Evolutionary conservation across 2,797 vertebrate species (phyloP).

Genomic region (Telmatherina bonti): DNA sequence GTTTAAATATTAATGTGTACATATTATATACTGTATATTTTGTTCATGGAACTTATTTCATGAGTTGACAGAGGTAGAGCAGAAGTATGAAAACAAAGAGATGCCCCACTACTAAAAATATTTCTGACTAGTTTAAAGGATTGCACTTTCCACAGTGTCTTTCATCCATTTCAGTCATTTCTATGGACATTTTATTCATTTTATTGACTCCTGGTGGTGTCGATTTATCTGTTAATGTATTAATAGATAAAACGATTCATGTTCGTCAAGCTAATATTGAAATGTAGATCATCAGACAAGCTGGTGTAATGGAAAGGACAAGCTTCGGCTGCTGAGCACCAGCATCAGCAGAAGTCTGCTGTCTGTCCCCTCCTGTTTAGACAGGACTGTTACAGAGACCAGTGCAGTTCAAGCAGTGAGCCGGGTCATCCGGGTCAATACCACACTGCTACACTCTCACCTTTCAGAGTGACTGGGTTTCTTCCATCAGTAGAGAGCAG

Average conservation of each 20-base stretch:
- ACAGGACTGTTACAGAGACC: constrained; percentile 27
- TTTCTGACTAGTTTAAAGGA: neutral
- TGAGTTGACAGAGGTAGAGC: neutral
- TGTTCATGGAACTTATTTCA: neutral
- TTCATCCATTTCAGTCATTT: no score
- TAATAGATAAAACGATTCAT: neutral
- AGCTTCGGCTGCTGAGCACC: constrained; percentile 13
- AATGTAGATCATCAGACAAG: neutral
- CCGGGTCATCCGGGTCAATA: constrained; percentile 71
- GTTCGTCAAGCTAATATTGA: neutral
- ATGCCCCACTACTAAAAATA: neutral
- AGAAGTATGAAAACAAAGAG: neutral
- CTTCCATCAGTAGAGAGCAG: constrained; percentile 72
- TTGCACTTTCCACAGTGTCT: no score
- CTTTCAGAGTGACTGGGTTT: constrained; percentile 71
- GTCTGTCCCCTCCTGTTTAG: constrained; percentile 22
- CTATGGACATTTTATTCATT: neutral
- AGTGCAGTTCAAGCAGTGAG: constrained; percentile 55
- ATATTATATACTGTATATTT: no score
- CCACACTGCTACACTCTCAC: constrained; percentile 67
- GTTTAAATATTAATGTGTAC: no score
- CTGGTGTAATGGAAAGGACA: constrained; percentile 1
- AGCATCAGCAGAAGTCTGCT: constrained; percentile 8
- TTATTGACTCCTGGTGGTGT: neutral
- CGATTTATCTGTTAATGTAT: neutral